phyloP scores from a whole-genome alignment of 2,888 invertebrate species.

The Drosophila dives region DNA sequence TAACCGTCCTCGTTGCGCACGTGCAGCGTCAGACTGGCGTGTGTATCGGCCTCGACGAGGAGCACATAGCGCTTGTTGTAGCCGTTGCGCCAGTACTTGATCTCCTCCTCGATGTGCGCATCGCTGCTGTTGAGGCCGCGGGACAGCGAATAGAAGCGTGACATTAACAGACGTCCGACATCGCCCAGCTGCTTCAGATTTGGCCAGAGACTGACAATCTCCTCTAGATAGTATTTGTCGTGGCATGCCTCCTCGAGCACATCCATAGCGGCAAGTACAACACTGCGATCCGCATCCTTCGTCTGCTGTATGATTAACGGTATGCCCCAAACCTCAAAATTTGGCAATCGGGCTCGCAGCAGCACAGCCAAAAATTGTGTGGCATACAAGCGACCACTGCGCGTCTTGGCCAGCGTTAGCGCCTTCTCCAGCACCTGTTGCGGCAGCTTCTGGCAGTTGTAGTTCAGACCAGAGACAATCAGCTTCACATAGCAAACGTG shows the following conservation, averaged over 20 bases:
- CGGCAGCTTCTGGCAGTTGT: conserved; percentile 88
- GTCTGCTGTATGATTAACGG: conserved; percentile 93
- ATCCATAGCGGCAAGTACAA: conserved; percentile 92
- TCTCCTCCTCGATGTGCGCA: conserved; percentile 89
- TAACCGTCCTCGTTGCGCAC: conserved; percentile 91
- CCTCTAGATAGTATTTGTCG: conserved; percentile 91
- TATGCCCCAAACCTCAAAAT: conserved; percentile 94
- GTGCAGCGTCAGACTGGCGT: conserved; percentile 94
- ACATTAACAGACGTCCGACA: conserved; percentile 90
- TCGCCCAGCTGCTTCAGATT: conserved; percentile 90
- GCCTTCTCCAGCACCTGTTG: conserved; percentile 87
- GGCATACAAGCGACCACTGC: conserved; percentile 90
- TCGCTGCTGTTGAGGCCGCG: conserved; percentile 89
- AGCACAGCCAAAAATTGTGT: conserved; percentile 96
- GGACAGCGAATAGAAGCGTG: conserved; percentile 90
- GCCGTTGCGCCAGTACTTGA: conserved; percentile 91
- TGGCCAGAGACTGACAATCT: conserved; percentile 91
- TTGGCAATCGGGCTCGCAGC: conserved; percentile 89
- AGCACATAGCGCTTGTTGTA: conserved; percentile 94
- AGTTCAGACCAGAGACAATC: conserved; percentile 96
- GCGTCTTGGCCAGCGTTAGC: conserved; percentile 85
- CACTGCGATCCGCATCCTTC: conserved; percentile 92
- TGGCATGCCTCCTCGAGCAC: conserved; percentile 97
- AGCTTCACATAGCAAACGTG: conserved; percentile 97
- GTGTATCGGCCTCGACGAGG: conserved; percentile 94